Evolutionary conservation across 1,140 invertebrate species (phyloP).

Genomic region (Saccostrea echinata): DNA sequence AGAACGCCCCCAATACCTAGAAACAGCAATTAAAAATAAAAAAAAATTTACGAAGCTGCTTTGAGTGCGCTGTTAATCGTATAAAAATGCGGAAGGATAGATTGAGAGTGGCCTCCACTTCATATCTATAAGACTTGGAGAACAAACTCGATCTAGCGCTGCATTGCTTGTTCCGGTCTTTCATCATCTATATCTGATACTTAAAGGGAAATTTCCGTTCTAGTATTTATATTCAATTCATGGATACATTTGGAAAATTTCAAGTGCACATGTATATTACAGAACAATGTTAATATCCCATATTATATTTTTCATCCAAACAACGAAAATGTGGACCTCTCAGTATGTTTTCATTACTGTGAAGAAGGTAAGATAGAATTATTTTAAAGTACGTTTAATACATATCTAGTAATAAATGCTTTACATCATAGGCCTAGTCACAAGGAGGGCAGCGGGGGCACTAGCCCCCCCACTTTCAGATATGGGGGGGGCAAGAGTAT

Average conservation of each 20-base stretch:
- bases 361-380: not conserved
- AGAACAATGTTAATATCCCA: too few relatives aligned
- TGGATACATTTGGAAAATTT: not conserved
- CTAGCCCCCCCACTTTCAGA: too few relatives aligned
- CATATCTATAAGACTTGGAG: not conserved
- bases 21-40: too few relatives aligned
- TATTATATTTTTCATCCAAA: not conserved
- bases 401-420: too few relatives aligned
- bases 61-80: not conserved
- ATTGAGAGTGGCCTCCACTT: not conserved
- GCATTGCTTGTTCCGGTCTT: not conserved
- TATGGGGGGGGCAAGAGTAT: too few relatives aligned
- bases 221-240: not conserved
- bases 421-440: too few relatives aligned
- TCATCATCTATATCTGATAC: not conserved
- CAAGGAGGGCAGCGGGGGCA: too few relatives aligned
- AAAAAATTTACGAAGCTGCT: not conserved
- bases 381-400: too few relatives aligned
- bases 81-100: not conserved
- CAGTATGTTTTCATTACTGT: not conserved
- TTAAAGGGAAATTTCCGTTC: not conserved
- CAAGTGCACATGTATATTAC: not conserved
- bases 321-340: not conserved
- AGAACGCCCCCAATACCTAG: not conserved
- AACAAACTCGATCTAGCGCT: not conserved